phyloP scores from a whole-genome alignment of 2,888 invertebrate genomes.

The Leptinotarsa rubiginosa region DNA sequence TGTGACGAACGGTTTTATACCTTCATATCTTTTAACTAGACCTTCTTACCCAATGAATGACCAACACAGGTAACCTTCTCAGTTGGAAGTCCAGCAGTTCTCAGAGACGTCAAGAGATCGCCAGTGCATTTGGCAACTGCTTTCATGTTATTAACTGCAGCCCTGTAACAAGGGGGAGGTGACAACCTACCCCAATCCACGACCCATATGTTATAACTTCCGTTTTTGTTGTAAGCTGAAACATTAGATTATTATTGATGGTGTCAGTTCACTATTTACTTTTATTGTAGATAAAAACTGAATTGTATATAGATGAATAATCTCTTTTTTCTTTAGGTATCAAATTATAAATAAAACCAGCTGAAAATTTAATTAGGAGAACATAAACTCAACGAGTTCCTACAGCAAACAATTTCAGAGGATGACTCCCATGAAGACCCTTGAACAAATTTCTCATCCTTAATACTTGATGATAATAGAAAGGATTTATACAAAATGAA shows the following conservation, averaged over 20 bases:
- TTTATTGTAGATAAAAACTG: too few relatives aligned
- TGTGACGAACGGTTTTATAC: neutral
- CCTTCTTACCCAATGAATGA: slow-evolving; percentile 69
- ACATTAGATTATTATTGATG: neutral
- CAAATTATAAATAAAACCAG: too few relatives aligned
- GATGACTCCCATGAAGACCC: too few relatives aligned
- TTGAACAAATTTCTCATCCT: too few relatives aligned
- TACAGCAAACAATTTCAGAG: too few relatives aligned
- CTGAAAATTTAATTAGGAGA: too few relatives aligned
- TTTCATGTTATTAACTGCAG: slow-evolving; percentile 80
- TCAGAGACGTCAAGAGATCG: slow-evolving; percentile 72
- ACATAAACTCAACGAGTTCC: too few relatives aligned
- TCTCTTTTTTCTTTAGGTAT: too few relatives aligned
- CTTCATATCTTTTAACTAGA: neutral
- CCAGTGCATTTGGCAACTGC: slow-evolving; percentile 79
- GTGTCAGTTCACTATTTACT: neutral
- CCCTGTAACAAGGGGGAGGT: slow-evolving; percentile 75
- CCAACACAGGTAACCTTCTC: slow-evolving; percentile 80
- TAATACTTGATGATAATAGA: too few relatives aligned
- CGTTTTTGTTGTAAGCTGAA: slow-evolving; percentile 78
- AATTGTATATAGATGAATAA: too few relatives aligned
- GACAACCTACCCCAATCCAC: slow-evolving; percentile 82
- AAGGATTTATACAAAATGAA: too few relatives aligned
- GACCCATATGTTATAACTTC: slow-evolving; percentile 81
- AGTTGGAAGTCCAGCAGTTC: slow-evolving; percentile 75